Evolutionary conservation across 1,140 invertebrate species (phyloP), one percentile per base, ranked within the genome.

Genomic region (Drosophila bocki): DNA sequence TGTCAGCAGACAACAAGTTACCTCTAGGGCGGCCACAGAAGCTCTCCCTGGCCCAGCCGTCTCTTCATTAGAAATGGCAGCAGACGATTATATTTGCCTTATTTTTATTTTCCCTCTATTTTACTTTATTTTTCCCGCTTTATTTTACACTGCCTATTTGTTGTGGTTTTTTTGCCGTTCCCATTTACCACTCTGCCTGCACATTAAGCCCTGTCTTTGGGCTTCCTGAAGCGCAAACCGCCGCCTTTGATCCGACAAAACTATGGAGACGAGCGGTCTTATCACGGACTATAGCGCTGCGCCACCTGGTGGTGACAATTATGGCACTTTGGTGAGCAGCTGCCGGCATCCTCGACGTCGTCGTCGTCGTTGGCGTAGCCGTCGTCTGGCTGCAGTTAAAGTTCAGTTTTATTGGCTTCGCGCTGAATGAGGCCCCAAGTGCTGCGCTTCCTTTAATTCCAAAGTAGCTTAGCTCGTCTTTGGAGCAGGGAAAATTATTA

Each of bases 1-100:
- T 90, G 85, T 90, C 85, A 90, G 71, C 81, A 90, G 82, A 90
- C 86, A 77, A 59, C 64, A 58, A 78, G 74, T 75, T 85, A 68
- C 51, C 48, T 68, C 62, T 15, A 60, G 50, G 67, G 37, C 19
- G 51, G 65, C 48, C 15, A 17, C 37, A 71, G 41, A 50, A 9
- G 26, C 26, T 32, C 65, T 45, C 17, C 44, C 58, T 15, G 39
- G 70, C 59, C 44, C 53, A 32, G 56, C 29, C 41, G 15, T 33
- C 72, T 72, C 62, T 77, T 90, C 85, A 90, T 88, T 88, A 90
- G 68, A 72, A 85, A 39, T 44, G 78, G 29, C 33, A 53, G 42
- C 35, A 45, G 51, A 68, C 63, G 48, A 78, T 75, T 75, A 90
- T 84, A 69, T 67, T 69, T 72, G 67, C 59, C 54, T 76, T 62